Evolutionary conservation across 37 sponge, comb jelly and placozoan species (phyloP).

Genomic region (Hormiphora californensis): DNA sequence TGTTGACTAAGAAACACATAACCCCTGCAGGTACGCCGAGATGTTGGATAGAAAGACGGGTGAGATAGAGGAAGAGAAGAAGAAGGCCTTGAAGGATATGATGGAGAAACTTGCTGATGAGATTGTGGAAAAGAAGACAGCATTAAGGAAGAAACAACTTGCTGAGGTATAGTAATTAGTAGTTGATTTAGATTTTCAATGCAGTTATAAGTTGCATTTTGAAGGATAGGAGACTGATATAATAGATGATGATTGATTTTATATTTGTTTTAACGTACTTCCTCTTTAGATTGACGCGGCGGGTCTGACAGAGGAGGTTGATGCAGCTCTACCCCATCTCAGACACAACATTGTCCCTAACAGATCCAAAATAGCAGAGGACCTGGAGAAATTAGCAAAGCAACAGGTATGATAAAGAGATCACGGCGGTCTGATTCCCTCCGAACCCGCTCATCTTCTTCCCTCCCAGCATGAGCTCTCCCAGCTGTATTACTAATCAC

Average conservation of each 20-base stretch:
- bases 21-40: neutral
- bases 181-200: neutral
- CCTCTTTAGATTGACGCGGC: neutral
- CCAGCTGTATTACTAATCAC: too few relatives aligned
- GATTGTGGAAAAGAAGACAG: neutral
- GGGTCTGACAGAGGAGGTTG: neutral
- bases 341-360: neutral
- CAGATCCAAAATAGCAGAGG: neutral
- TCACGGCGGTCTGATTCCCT: too few relatives aligned
- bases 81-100: neutral
- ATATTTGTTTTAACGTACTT: too few relatives aligned
- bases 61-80: neutral
- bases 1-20: too few relatives aligned
- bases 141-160: neutral
- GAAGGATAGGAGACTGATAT: neutral
- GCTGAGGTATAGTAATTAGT: neutral
- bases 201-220: neutral
- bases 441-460: too few relatives aligned
- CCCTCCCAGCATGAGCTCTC: too few relatives aligned
- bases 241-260: neutral
- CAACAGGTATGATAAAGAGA: too few relatives aligned
- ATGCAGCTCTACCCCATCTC: neutral
- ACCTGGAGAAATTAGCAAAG: conserved; percentile 6
- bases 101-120: conserved; percentile 15
- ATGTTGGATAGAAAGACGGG: neutral